These are phyloP conservation scores for Saccostrea echinata DNA, from an alignment of 1,140 invertebrate genomes.

Conservation along the genomic window DNA sequence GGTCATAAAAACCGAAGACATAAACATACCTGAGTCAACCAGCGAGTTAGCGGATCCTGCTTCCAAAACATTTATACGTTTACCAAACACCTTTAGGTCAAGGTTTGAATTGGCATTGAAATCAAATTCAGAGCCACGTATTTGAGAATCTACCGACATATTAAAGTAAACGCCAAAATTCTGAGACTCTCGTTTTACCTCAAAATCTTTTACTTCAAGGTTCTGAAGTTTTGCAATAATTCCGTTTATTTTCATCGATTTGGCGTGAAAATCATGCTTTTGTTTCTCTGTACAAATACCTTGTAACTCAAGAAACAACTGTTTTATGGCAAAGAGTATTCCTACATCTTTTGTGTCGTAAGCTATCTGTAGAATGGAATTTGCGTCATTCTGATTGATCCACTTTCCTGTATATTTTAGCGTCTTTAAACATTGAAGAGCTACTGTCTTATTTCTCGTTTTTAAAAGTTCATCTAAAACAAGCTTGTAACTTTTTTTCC, in stretches of 20 bases:
- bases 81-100: background rate
- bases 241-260: background rate
- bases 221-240: background rate
- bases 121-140: slow-evolving; percentile 4
- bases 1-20: background rate
- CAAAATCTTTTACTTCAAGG: background rate
- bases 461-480: background rate
- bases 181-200: background rate
- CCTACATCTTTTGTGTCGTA: background rate
- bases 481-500: background rate
- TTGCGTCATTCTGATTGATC: background rate
- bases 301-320: background rate
- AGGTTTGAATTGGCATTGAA: slow-evolving; percentile 13
- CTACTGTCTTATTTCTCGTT: background rate
- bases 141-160: background rate
- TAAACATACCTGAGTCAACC: slow-evolving; percentile 3
- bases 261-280: background rate
- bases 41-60: slow-evolving; percentile 29
- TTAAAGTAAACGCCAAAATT: background rate
- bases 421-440: slow-evolving; percentile 18
- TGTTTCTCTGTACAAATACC: background rate
- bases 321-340: background rate
- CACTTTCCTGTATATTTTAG: background rate
- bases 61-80: background rate
- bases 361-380: background rate